These are phyloP conservation scores for Lasioglossum malachurum DNA, from an alignment of 2,888 invertebrate genomes.

Conservation along the genomic window DNA sequence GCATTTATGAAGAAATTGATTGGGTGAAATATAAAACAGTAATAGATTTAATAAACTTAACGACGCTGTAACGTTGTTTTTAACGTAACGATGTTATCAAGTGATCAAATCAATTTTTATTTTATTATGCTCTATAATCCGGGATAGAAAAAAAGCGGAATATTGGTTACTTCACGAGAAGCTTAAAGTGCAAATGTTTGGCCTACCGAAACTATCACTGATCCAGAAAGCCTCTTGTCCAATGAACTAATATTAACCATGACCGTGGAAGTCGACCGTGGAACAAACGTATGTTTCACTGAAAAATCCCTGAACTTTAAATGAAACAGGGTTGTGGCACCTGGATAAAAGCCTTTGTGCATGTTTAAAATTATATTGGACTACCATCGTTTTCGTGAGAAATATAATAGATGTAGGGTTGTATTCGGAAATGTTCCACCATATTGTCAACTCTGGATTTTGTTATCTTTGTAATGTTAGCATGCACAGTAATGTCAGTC, in stretches of 20 bases:
- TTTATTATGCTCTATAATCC: background rate
- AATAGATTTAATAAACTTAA: too few relatives aligned
- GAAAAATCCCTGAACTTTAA: slow-evolving; percentile 2
- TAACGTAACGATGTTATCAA: too few relatives aligned
- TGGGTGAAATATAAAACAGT: too few relatives aligned
- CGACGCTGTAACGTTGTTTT: too few relatives aligned
- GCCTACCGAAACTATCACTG: background rate
- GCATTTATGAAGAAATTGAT: too few relatives aligned
- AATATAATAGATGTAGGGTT: background rate
- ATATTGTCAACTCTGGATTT: too few relatives aligned
- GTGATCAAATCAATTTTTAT: too few relatives aligned
- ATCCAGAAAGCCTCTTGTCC: background rate
- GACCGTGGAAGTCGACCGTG: background rate
- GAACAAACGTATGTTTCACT: background rate
- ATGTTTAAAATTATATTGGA: background rate
- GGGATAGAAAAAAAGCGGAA: background rate
- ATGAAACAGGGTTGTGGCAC: background rate
- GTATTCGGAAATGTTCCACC: too few relatives aligned
- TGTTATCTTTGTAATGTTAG: too few relatives aligned
- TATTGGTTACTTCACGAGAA: background rate
- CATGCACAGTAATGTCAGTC: too few relatives aligned
- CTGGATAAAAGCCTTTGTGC: background rate
- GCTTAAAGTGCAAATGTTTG: background rate
- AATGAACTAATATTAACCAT: background rate
- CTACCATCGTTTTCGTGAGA: background rate